A percentile compares a stretch with the other conserved stretches of the same genome.
Conservation (phyloP, 1,140 invertebrate genomes). For the Leptinotarsa lineolata region DNA sequence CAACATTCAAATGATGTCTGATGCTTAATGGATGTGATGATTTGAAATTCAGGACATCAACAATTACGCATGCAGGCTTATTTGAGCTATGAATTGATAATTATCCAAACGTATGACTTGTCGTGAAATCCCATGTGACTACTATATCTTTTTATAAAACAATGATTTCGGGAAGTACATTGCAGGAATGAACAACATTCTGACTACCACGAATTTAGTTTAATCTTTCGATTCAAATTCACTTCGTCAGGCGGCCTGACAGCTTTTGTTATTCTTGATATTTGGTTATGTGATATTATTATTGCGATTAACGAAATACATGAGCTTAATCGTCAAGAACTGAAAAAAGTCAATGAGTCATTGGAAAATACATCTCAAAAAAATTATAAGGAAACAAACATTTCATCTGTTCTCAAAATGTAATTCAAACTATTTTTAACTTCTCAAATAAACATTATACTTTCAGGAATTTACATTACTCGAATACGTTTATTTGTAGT, state of each 20-base stretch:
- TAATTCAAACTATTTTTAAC: neutral
- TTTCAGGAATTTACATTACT: neutral
- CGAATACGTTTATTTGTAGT: neutral
- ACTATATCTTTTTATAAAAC: neutral
- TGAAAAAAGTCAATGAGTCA: neutral
- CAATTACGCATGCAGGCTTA: neutral
- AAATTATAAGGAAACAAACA: neutral
- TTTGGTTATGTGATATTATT: too few species aligned
- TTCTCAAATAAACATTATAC: neutral
- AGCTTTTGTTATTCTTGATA: too few species aligned
- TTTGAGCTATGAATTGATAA: neutral
- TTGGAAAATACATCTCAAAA: neutral
- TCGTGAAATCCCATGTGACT: conserved; percentile 1
- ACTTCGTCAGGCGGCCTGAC: too few species aligned
- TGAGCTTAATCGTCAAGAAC: neutral
- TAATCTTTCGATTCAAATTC: too few species aligned
- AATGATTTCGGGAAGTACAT: conserved; percentile 1
- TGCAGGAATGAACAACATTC: neutral
- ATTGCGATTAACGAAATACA: neutral
- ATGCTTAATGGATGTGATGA: neutral
- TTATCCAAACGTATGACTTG: neutral
- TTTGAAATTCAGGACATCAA: neutral
- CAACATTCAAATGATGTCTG: too few species aligned
- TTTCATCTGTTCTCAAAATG: neutral
- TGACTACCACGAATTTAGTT: neutral